Evolutionary conservation across 2,797 vertebrate genomes (phyloP).

Genomic region (Lindbergichthys nudifrons): DNA sequence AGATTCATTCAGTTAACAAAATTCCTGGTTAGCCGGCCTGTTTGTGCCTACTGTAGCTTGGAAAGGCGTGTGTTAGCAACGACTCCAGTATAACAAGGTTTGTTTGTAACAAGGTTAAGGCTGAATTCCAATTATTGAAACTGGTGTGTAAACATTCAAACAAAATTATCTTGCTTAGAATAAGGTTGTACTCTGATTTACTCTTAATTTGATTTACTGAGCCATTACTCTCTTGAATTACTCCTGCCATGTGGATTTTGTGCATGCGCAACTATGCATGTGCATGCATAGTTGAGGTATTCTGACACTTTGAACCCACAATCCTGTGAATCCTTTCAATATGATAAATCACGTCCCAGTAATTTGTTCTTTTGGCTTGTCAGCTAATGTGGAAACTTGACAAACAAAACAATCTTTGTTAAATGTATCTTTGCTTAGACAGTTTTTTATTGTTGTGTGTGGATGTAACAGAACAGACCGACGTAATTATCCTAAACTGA

Average conservation of each 20-base stretch:
- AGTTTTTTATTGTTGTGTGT: constrained; percentile 1
- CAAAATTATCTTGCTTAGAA: constrained; percentile 4
- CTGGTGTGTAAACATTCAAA: constrained; percentile 3
- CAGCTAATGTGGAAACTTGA: not conserved
- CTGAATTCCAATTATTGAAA: constrained; percentile 8
- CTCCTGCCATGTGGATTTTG: not conserved
- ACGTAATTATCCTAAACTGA: constrained; percentile 34
- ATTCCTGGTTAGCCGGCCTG: not conserved
- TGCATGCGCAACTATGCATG: not conserved
- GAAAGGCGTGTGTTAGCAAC: not conserved
- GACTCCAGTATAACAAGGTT: constrained; percentile 11
- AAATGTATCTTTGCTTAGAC: not conserved
- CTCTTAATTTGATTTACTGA: not conserved
- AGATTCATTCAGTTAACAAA: not conserved
- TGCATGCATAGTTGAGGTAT: not conserved
- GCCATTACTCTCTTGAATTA: not conserved
- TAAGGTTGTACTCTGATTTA: not conserved
- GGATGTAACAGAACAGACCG: constrained; percentile 1
- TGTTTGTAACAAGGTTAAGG: constrained; percentile 18
- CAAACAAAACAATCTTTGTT: not conserved
- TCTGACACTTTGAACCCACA: not conserved
- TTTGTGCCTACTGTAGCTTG: not conserved
- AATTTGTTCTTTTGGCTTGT: not conserved
- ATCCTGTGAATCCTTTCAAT: not conserved
- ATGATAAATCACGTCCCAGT: not conserved